Evolutionary conservation across 2,797 vertebrate species (phyloP).

Genomic region (Dipus sagitta): DNA sequence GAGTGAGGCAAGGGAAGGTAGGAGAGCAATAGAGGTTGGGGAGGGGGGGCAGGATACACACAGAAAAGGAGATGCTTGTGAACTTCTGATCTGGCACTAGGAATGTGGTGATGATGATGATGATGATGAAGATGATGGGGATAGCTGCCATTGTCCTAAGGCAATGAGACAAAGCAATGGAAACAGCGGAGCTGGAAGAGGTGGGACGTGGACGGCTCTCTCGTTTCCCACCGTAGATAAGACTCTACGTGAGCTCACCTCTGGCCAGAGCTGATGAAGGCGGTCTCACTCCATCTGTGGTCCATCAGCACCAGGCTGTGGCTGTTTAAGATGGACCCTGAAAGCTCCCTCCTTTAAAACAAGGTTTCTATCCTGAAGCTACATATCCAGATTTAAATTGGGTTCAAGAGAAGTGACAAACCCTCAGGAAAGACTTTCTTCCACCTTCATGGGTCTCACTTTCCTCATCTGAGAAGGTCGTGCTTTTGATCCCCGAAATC

Average conservation of each 20-base stretch:
- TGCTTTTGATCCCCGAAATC: not conserved
- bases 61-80: not conserved
- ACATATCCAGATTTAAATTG: not conserved
- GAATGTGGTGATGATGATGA: not conserved
- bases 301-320: accelerated
- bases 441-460: not conserved
- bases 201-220: not conserved
- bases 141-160: not conserved
- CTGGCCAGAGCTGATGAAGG: accelerated
- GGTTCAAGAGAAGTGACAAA: not conserved
- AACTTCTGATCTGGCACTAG: not conserved
- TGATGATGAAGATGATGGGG: accelerated
- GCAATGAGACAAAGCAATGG: too few species aligned
- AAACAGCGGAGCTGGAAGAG: not conserved
- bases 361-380: not conserved
- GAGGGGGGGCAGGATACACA: too few species aligned
- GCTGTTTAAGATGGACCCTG: not conserved
- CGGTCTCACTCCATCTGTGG: accelerated
- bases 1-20: too few species aligned
- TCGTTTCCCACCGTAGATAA: too few species aligned
- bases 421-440: not conserved
- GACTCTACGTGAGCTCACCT: not conserved
- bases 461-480: not conserved
- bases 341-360: not conserved
- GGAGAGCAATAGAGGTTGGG: not conserved